Base-by-base conservation (phyloP, 1,140 invertebrate species). In the Brachionus rubens region DNA sequence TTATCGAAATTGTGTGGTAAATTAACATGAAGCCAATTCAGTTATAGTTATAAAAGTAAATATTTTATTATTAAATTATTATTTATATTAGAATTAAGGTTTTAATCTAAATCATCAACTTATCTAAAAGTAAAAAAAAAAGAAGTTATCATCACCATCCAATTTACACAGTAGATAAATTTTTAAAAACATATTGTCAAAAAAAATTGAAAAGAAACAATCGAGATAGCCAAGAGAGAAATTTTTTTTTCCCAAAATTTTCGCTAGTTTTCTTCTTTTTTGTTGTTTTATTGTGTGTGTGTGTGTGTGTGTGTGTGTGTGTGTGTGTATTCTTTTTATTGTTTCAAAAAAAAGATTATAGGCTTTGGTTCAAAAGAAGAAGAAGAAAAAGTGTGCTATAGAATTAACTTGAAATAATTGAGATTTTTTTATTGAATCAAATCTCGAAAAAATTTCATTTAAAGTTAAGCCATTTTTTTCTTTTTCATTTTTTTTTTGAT, bases 321-420 rank as follows among this genome's bases (percentile, higher is more conserved):
- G n/a, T n/a, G n/a, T n/a, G n/a, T n/a, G n/a, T n/a, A n/a, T n/a
- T n/a, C n/a, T n/a, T n/a, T n/a, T n/a, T n/a, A n/a, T n/a, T n/a
- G n/a, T n/a, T n/a, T n/a, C n/a, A n/a, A 36, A 36, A 36, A 36
- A 59, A 59, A 59, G 54, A 59, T 59, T 59, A 59, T 59, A 59
- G 54, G 54, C 54, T 59, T 59, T 59, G 19, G 54, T 36, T 36
- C 9, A 36, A 36, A 36, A 36, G 3, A 36, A 36, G 36, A 59
- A 33, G 36, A 59, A 36, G 19, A 33, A 59, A 56, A 59, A 59
- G 54, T 59, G 54, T 59, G 54, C 54, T 59, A 59, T 28, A 59
- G 54, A 59, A 59, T 59, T 59, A 59, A 59, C 28, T 59, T 59
- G 54, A 59, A 59, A 59, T 59, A 59, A 59, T 59, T 59, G 54